A percentile compares a stretch with the other conserved stretches of the same genome.
These are phyloP conservation scores for Ptilodon capucinus DNA, from an alignment of 2,888 invertebrate species.

Conservation along the genomic window DNA sequence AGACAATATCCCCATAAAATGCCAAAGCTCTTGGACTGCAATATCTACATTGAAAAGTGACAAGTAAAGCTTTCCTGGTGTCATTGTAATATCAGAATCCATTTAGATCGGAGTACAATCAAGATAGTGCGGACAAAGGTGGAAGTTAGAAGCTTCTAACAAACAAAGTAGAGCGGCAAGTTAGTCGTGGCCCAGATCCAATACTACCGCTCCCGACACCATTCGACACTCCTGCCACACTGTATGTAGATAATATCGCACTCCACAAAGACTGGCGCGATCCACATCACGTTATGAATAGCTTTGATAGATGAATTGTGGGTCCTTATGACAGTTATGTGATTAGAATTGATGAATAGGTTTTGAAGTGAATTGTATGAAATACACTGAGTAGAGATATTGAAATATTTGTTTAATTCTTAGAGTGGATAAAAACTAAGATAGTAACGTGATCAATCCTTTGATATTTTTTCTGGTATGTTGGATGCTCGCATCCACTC, in stretches of 20 bases:
- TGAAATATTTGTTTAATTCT: no score
- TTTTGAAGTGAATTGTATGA: background rate
- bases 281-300: conserved; percentile 14
- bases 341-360: background rate
- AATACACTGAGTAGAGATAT: no score
- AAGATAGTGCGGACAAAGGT: conserved; percentile 36
- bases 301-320: background rate
- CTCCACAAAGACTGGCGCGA: conserved; percentile 12
- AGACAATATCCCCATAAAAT: no score
- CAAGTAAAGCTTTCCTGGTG: background rate
- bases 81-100: conserved; percentile 3
- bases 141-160: conserved; percentile 37
- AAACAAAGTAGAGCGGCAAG: conserved; percentile 36
- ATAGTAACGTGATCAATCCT: no score
- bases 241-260: conserved; percentile 14
- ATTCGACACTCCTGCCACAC: conserved; percentile 13
- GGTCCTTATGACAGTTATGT: background rate
- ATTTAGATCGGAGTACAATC: conserved; percentile 25
- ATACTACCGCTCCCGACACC: conserved; percentile 7
- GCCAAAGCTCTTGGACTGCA: background rate
- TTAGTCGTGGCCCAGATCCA: conserved; percentile 25
- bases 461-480: no score
- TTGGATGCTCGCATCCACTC: no score
- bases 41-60: background rate
- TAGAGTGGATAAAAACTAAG: no score